Evolutionary conservation across 2,797 vertebrate species (phyloP), one percentile per base, ranked within the genome.

Genomic region (Tangara arthus): DNA sequence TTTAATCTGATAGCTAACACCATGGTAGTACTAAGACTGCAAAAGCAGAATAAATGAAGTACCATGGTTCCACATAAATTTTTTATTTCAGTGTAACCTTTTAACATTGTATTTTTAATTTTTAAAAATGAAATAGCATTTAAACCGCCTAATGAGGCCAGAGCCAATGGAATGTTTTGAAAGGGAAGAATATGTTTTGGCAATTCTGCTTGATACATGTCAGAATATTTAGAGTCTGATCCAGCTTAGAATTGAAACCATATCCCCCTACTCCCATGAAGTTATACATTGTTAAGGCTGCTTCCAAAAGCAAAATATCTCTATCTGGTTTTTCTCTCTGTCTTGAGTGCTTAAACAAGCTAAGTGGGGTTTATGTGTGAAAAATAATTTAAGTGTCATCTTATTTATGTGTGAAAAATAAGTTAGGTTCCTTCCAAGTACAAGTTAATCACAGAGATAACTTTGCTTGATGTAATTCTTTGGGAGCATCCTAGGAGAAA

Each of bases 231-330:
- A 93, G 93, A 86, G 72, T 73, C 77, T 96, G 91, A 95, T 97
- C 93, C 91, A 95, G 95, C 78, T 84, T 82, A 82, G 96, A 97
- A 98, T 97, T 97, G 95, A 97, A 98, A 97, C 94, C 96, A 97
- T 96, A 96, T 93, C 82, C 17, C 12, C 37, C 50, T 91, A 65
- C 82, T 92, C 60, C 81, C 44, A 93, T 81, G 55, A 60, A 93
- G 72, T 93, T 96, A 71, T 52, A 95, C 55, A 41, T 77, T 84
- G 61, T 73, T 91, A 61, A 93, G 84, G 69, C 72, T 94, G 75
- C 68, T 95, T 95, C 90, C 95, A 93, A 95, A 96, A 92, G 82
- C 71, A 97, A 93, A 96, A 96, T 75, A 52, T 66, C 57, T 91
- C 93, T 96, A 71, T 95, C 87, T 76, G 26, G 2, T 66, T 83